Conservation (phyloP, 2,888 invertebrate species). For the Allygus modestus region DNA sequence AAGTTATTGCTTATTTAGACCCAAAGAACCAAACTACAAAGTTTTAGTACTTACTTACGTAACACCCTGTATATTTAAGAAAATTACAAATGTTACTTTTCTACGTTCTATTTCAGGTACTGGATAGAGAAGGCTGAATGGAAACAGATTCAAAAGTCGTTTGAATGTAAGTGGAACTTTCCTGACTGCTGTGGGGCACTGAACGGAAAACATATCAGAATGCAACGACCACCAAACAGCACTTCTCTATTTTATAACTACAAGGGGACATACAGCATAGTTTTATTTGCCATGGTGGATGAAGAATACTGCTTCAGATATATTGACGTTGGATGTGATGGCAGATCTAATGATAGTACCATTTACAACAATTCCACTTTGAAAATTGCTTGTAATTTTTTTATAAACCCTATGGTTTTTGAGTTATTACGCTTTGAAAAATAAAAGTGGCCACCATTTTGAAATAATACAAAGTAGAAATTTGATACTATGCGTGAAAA, state of each 20-base stretch:
- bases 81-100: conserved; percentile 5
- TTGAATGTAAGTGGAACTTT: conserved; percentile 55
- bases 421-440: no score
- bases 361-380: conserved; percentile 19
- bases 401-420: no score
- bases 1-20: conserved; percentile 7
- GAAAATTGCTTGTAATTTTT: conserved; percentile 65
- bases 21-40: background rate
- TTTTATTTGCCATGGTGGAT: conserved; percentile 70
- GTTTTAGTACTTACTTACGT: conserved; percentile 37
- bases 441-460: no score
- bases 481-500: no score
- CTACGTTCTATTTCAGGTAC: conserved; percentile 34
- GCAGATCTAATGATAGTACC: conserved; percentile 47
- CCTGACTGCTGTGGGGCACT: conserved; percentile 66
- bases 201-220: conserved; percentile 70
- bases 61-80: conserved; percentile 2
- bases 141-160: conserved; percentile 40
- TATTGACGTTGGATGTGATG: conserved; percentile 67
- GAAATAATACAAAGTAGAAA: no score
- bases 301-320: conserved; percentile 68
- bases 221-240: conserved; percentile 67
- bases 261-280: conserved; percentile 69
- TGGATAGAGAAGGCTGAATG: conserved; percentile 41
- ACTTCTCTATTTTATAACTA: conserved; percentile 69